phyloP scores from a whole-genome alignment of 2,888 invertebrate genomes.

The Clostera curtula region DNA sequence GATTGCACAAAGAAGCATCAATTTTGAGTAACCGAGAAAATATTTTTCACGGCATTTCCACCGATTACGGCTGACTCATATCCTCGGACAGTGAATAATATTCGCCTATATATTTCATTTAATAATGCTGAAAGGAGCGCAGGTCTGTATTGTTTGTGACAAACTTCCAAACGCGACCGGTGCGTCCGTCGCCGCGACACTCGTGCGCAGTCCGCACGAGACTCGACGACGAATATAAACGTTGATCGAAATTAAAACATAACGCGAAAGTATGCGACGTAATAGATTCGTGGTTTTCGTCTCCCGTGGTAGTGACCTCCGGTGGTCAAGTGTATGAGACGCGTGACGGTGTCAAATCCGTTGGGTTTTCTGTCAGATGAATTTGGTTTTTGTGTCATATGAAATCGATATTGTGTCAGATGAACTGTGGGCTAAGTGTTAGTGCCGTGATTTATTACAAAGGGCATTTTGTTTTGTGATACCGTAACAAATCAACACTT shows the following conservation, averaged over 20 bases:
- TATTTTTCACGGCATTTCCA: slow-evolving; percentile 13
- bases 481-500: too few relatives aligned
- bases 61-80: slow-evolving; percentile 16
- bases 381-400: too few relatives aligned
- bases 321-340: too few relatives aligned
- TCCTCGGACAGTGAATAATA: slow-evolving; percentile 22
- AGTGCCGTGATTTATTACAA: too few relatives aligned
- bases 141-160: slow-evolving; percentile 44
- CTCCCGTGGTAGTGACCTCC: slow-evolving; percentile 15
- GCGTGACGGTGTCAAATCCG: too few relatives aligned
- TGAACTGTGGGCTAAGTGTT: too few relatives aligned
- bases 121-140: slow-evolving; percentile 19
- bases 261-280: slow-evolving; percentile 42
- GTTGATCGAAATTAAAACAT: slow-evolving; percentile 56
- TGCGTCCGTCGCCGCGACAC: slow-evolving; percentile 31
- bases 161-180: slow-evolving; percentile 10
- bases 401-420: too few relatives aligned
- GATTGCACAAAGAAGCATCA: slow-evolving; percentile 12
- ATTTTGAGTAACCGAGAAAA: slow-evolving; percentile 12
- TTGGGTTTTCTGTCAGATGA: too few relatives aligned
- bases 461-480: too few relatives aligned
- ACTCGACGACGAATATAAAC: slow-evolving; percentile 61
- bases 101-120: slow-evolving; percentile 17
- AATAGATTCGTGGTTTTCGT: slow-evolving; percentile 19
- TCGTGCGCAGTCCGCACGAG: slow-evolving; percentile 55